phyloP scores from a whole-genome alignment of 2,113 vertebrate genomes.

The Uria lomvia region DNA sequence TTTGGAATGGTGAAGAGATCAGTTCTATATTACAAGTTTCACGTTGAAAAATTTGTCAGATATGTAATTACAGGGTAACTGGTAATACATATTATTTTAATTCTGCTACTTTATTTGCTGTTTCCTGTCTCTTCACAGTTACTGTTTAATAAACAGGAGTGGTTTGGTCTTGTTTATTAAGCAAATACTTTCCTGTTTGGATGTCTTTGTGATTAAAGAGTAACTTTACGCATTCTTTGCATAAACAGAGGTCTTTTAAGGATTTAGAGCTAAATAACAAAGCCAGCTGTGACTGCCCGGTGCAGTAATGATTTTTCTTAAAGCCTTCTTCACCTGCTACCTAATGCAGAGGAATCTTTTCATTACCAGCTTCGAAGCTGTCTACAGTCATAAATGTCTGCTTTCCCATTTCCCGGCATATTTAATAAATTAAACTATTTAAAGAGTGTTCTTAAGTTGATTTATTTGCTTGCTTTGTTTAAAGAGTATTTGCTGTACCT shows the following conservation, averaged over 20 bases:
- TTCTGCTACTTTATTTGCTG: neutral
- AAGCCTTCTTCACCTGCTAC: fast-evolving
- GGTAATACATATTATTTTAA: neutral
- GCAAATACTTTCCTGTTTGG: neutral
- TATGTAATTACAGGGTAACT: neutral
- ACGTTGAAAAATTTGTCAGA: neutral
- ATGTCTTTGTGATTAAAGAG: neutral
- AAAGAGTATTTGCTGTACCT: neutral
- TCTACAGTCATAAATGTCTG: neutral
- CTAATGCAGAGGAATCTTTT: neutral
- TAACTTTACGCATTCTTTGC: neutral
- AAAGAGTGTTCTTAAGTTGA: neutral
- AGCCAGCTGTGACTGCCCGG: neutral
- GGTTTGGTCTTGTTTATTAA: neutral
- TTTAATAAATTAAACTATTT: neutral
- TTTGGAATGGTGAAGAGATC: neutral
- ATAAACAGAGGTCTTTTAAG: neutral
- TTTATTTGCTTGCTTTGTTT: neutral
- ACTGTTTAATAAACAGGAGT: neutral
- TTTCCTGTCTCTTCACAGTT: neutral
- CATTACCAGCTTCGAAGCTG: neutral
- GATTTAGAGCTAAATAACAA: neutral
- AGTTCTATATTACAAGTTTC: neutral
- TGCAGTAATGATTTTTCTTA: neutral
- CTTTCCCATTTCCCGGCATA: neutral